Evolutionary conservation across 2,797 vertebrate species (phyloP).

Genomic region (Intellagama lesueurii): DNA sequence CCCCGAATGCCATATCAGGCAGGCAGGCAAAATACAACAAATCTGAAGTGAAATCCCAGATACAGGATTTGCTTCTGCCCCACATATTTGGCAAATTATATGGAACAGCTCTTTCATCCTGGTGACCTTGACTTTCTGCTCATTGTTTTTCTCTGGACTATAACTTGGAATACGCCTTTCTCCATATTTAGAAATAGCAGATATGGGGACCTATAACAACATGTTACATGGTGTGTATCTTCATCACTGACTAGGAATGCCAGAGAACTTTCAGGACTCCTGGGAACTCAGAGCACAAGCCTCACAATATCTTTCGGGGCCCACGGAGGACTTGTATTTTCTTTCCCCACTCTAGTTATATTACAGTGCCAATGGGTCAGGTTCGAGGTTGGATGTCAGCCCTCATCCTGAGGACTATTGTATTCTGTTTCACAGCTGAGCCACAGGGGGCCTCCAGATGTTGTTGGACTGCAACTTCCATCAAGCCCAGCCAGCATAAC

Average conservation of each 20-base stretch:
- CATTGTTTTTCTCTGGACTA: neutral
- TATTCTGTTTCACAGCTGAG: neutral
- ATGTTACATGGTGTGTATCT: neutral
- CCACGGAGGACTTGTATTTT: neutral
- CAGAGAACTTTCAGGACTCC: neutral
- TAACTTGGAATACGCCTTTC: neutral
- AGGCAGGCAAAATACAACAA: neutral
- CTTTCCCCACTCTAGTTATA: neutral
- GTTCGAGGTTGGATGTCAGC: neutral
- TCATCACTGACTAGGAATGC: neutral
- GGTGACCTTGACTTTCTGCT: neutral
- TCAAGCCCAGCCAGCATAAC: neutral
- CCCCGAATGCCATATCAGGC: neutral
- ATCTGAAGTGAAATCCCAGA: neutral
- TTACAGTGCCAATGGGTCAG: neutral
- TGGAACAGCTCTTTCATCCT: neutral
- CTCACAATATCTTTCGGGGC: neutral
- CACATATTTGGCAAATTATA: neutral
- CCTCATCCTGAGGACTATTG: neutral
- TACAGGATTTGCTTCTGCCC: neutral
- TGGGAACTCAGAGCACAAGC: neutral
- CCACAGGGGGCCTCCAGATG: neutral
- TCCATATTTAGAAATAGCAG: constrained; percentile 4
- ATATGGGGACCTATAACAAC: neutral
- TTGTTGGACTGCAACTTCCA: neutral